Base-by-base conservation (phyloP, 2,113 vertebrate species). In the Morone saxatilis region DNA sequence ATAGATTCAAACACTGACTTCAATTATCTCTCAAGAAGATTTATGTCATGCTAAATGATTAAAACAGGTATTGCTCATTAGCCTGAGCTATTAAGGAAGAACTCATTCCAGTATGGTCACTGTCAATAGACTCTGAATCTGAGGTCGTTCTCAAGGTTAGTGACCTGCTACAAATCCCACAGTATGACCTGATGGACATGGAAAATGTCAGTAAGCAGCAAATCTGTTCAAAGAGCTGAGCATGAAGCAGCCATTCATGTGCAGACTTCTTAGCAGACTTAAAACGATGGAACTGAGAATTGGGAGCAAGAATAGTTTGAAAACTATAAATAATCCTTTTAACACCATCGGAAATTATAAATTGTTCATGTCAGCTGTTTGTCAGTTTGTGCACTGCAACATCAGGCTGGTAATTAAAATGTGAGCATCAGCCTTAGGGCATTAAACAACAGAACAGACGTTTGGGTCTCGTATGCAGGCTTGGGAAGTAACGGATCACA, bases 21-120 rank as follows among this genome's bases (percentile, higher is more conserved):
- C 57, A 48, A 84, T 92, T 72, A 88, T 51, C 48, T 68, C 11
- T 38, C 7, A 14, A 0, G 60, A 50, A 48, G 83, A 89, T 89
- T 85, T 72, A 91, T 66, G 59, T 38, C 40, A 0, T 62, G 69
- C 45, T 47, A 2, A 63, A 41, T 56, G 66, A 71, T 83, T 71
- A 72, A 88, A 83, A 79, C 4, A 9, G 48, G 16, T 38, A 22
- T 1, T 54, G 51, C 20, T 83, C 84, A 86, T 89, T 86, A 86
- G 59, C 25, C 47, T 14, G 22, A 74, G 57, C 56, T 69, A 60
- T 67, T 76, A 80, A 73, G 36, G 50, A 80, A 65, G 47, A 81
- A 2, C 59, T 83, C 56, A 40, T 79, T 80, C 25, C 48, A 81
- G 11, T 57, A 45, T 7, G 36, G 67, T 13, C 38, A n/a, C 1